phyloP scores from a whole-genome alignment of 1,140 invertebrate genomes.

The Varroa destructor region DNA sequence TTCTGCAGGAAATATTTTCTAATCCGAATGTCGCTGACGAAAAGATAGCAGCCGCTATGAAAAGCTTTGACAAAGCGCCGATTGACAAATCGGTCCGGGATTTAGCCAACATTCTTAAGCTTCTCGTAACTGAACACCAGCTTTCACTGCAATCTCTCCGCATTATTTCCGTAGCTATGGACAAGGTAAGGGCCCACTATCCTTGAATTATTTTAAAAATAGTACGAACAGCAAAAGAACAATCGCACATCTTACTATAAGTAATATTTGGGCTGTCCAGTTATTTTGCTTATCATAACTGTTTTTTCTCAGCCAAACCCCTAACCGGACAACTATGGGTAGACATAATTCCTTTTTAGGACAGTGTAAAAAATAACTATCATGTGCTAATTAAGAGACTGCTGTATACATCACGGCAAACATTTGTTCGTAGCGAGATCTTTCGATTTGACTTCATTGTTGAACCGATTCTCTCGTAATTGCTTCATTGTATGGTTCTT shows the following conservation, averaged over 20 bases:
- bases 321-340: too few relatives aligned
- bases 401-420: too few relatives aligned
- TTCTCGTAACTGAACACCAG: conserved; percentile 21
- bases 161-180: conserved; percentile 17
- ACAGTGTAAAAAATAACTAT: too few relatives aligned
- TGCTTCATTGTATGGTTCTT: background rate
- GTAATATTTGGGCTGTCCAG: too few relatives aligned
- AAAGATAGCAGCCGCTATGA: conserved; percentile 10
- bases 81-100: conserved; percentile 13
- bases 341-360: too few relatives aligned
- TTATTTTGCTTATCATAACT: too few relatives aligned
- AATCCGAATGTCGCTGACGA: conserved; percentile 15
- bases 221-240: background rate
- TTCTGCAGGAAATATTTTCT: conserved; percentile 11
- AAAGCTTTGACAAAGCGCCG: conserved; percentile 16
- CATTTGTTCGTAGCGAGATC: too few relatives aligned
- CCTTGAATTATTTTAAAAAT: background rate
- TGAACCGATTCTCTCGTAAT: too few relatives aligned
- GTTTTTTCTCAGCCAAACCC: too few relatives aligned
- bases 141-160: conserved; percentile 3
- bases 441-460: too few relatives aligned
- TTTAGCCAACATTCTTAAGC: conserved; percentile 12
- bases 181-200: background rate
- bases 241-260: too few relatives aligned
- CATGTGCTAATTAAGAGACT: too few relatives aligned